Base-by-base conservation (phyloP, 2,888 invertebrate species). In the Crioceris asparagi region DNA sequence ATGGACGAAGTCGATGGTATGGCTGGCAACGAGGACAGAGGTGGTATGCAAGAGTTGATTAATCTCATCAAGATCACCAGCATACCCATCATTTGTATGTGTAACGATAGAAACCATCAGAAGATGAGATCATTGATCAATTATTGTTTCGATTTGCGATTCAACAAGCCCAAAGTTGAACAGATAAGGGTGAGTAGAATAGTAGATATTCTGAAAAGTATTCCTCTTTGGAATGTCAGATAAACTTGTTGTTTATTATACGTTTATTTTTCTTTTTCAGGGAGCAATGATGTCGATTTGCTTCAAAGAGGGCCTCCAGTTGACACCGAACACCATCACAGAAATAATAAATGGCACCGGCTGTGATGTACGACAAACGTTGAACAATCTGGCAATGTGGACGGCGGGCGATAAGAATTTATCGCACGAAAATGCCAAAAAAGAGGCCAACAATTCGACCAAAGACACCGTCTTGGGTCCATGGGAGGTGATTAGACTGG, bases 1-100 rank as follows among this genome's bases (percentile, higher is more conserved):
- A 99, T 99, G 98, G 98, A 99, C 57, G 98, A 99, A 73, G 97
- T 99, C 0, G 98, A 99, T 59, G 98, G 98, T 6, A 98, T 99
- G 96, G 90, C 94, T 1, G 97, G 97, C 3, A 98, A 97, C 61
- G 93, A 98, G 64, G 98, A 99, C 64, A 75, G 98, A 51, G 97
- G 97, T 15, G 98, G 98, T 27, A 76, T 98, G 34, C 86, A 92
- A 65, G 97, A 97, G 65, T 66, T 99, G 29, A 93, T 99, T 40
- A 68, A 70, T 7, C 69, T 99, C 14, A 96, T 99, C 44, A 98
- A 96, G 65, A 70, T 73, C 0, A 72, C 90, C 1, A 82, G 79
- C 12, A 75, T 93, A 39, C 94, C 94, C 0, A 79, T 96, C 36
- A 82, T 96, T 52, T 94, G 97, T 64, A 96, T 97, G 77, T 99